Base-by-base conservation (phyloP, 2,797 vertebrate genomes). In the Xiphophorus birchmanni region DNA sequence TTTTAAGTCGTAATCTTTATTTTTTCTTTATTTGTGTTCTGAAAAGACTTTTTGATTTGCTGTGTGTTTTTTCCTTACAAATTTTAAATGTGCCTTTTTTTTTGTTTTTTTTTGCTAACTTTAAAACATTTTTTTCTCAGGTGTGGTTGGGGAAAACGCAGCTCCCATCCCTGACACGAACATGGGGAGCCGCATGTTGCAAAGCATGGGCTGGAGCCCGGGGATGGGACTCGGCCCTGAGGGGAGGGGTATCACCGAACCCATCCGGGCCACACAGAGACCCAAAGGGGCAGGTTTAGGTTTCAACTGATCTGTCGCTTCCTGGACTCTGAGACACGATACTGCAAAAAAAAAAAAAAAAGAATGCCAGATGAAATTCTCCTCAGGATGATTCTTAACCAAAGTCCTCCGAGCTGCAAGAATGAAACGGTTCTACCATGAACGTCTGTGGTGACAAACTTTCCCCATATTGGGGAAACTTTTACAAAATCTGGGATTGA, bases 161-260 rank as follows among this genome's bases (percentile, higher is more conserved):
- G 91, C 91, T 18, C 94, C 96, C 18, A 97, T 99, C 87, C 96
- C 97, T 1, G 98, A 99, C 81, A 95, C 91, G 26, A 99, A 98
- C 92, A 94, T 98, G 90, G 98, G 98, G 56, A 99, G 92, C 91
- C 96, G 97, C 76, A 99, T 99, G 98, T 91, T 99, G 75, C 98
- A 99, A 94, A 97, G 86, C 80, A 99, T 99, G 98, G 98, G 98
- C 81, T 99, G 98, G 98, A 97, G 83, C 44, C 98, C 98, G 0
- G 98, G 96, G 10, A 94, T 92, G 3, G 98, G 98, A 81, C 96
- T 99, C 1, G 98, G 98, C 60, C 97, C 97, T 0, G 98, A 98
- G 0, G 97, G 98, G 88, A 96, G 97, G 88, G 98, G 98, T 63
- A 97, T 99, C 73, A 95, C 97, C 0, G 98, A 99, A 91, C 98